Evolutionary conservation across 2,113 vertebrate species (phyloP).

Genomic region (Callipepla squamata): DNA sequence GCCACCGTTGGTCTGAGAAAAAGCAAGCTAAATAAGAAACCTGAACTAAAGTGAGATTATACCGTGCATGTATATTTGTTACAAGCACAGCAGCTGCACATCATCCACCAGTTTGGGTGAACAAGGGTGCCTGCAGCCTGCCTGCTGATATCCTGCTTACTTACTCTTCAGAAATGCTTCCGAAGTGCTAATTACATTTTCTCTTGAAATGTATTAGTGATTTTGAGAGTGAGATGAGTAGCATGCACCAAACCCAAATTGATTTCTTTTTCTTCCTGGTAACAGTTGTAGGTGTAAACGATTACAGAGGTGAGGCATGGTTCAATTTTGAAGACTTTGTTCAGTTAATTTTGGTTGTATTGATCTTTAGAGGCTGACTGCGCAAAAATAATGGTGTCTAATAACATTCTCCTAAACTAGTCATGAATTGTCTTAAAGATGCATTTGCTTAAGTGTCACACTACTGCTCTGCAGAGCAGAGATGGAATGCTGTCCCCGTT

Average conservation of each 20-base stretch:
- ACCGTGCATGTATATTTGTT: not conserved
- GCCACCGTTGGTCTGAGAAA: not conserved
- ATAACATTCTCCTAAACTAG: conserved; percentile 21
- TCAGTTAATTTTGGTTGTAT: conserved; percentile 25
- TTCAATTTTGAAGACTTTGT: conserved; percentile 21
- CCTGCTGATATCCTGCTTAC: conserved; percentile 16
- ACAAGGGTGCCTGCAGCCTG: not conserved
- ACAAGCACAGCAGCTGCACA: conserved; percentile 40
- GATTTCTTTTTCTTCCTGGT: conserved; percentile 27
- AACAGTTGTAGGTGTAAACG: conserved; percentile 42
- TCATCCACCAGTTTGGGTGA: conserved; percentile 22
- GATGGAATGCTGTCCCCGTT: not conserved
- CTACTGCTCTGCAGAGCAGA: not conserved
- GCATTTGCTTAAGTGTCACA: conserved; percentile 1
- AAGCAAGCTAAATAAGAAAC: not conserved
- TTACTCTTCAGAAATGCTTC: conserved; percentile 48
- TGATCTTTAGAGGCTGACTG: conserved; percentile 19
- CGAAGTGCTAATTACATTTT: conserved; percentile 19
- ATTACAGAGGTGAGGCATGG: not conserved
- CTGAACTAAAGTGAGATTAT: conserved; percentile 8
- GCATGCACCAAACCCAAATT: not conserved
- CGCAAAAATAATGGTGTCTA: conserved; percentile 37
- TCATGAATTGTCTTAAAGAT: not conserved
- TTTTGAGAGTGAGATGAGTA: conserved; percentile 25
- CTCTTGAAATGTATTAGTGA: conserved; percentile 22